Evolutionary conservation across 2,113 vertebrate species (phyloP).

Genomic region (Mus musculus): DNA sequence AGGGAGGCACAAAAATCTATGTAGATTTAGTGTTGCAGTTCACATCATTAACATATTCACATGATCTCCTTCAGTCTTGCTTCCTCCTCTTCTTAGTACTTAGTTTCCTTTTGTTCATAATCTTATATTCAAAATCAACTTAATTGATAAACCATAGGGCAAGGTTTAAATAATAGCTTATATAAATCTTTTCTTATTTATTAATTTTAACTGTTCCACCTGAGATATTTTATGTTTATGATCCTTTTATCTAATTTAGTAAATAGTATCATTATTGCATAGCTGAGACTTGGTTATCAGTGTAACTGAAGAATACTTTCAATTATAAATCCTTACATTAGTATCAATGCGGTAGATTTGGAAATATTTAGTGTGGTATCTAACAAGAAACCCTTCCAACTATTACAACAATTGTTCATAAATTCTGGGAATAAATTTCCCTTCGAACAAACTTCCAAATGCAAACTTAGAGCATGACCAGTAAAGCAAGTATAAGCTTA

Average conservation of each 20-base stretch:
- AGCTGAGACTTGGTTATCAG: not conserved
- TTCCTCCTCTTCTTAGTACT: conserved; percentile 5
- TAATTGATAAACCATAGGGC: not conserved
- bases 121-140: conserved; percentile 46
- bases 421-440: not conserved
- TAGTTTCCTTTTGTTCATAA: conserved; percentile 34
- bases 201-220: not conserved
- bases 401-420: not conserved
- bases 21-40: not conserved
- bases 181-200: conserved; percentile 33
- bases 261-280: not conserved
- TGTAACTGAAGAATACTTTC: not conserved
- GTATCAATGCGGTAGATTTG: not conserved
- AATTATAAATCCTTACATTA: not conserved
- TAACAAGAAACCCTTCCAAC: not conserved
- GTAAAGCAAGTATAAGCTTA: not conserved
- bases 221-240: not conserved
- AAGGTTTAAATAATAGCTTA: conserved; percentile 1
- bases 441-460: not conserved
- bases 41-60: not conserved
- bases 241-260: not conserved
- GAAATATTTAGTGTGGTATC: not conserved
- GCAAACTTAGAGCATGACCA: not conserved
- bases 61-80: conserved; percentile 37
- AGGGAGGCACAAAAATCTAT: not conserved